Evolutionary conservation across 2,113 vertebrate species (phyloP).

Genomic region (Poeciliopsis occidentalis): DNA sequence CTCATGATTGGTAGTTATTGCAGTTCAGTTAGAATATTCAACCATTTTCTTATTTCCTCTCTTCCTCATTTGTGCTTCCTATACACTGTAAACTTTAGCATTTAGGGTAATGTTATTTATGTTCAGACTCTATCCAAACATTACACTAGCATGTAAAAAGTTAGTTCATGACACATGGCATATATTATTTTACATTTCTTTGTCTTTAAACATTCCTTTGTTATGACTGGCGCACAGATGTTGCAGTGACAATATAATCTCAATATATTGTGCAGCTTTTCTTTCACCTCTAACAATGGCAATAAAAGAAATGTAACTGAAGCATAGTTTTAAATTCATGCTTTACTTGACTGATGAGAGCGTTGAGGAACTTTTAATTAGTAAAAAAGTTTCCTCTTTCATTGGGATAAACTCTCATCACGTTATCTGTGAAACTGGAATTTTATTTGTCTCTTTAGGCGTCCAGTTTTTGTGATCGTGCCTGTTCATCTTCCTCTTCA

Average conservation of each 20-base stretch:
- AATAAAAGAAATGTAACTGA: background rate
- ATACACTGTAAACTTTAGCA: background rate
- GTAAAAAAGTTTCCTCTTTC: background rate
- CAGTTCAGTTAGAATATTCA: background rate
- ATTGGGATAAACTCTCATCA: background rate
- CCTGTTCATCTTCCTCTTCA: background rate
- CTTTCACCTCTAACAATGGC: background rate
- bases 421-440: background rate
- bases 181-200: background rate
- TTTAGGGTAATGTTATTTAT: background rate
- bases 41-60: background rate
- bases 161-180: background rate
- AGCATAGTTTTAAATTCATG: background rate
- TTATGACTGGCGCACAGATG: background rate
- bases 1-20: background rate
- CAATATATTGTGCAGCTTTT: background rate
- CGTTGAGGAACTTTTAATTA: background rate
- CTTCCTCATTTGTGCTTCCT: background rate
- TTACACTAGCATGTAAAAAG: background rate
- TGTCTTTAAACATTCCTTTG: background rate
- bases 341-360: background rate
- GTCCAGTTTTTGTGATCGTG: background rate
- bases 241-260: background rate
- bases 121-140: background rate
- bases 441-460: background rate